Conservation (phyloP, 2,888 invertebrate species). For the Polymixis lichenea region DNA sequence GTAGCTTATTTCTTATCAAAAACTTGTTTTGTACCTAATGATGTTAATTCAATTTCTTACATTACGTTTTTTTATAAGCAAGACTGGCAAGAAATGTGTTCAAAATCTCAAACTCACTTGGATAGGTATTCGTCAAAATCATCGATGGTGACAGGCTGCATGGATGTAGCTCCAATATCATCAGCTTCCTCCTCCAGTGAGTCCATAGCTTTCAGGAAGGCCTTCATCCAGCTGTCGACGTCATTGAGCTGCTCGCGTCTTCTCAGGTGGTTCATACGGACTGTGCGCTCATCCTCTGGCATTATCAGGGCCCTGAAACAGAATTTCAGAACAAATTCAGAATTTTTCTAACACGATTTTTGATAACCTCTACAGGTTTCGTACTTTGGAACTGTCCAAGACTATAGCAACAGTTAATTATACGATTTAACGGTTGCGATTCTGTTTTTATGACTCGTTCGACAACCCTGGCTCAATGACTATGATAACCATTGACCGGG, state of each 20-base stretch:
- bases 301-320: slow-evolving; percentile 94
- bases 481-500: slow-evolving; percentile 52
- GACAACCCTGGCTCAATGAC: slow-evolving; percentile 45
- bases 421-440: slow-evolving; percentile 12
- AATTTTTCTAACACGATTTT: neutral
- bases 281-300: slow-evolving; percentile 96
- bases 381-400: neutral
- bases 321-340: neutral
- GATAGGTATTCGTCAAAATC: slow-evolving; percentile 97
- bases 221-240: slow-evolving; percentile 97
- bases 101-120: slow-evolving; percentile 91
- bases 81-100: neutral
- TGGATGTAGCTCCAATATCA: slow-evolving; percentile 95
- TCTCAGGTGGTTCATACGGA: slow-evolving; percentile 96
- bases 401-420: slow-evolving; percentile 5
- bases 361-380: neutral
- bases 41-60: no score
- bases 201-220: slow-evolving; percentile 96
- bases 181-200: slow-evolving; percentile 95
- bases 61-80: no score
- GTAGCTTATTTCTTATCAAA: no score
- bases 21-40: no score
- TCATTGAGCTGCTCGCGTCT: slow-evolving; percentile 95
- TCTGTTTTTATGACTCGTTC: slow-evolving; percentile 32
- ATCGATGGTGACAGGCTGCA: slow-evolving; percentile 97